phyloP scores from a whole-genome alignment of 2,797 vertebrate species.

The Macrochelys suwanniensis region DNA sequence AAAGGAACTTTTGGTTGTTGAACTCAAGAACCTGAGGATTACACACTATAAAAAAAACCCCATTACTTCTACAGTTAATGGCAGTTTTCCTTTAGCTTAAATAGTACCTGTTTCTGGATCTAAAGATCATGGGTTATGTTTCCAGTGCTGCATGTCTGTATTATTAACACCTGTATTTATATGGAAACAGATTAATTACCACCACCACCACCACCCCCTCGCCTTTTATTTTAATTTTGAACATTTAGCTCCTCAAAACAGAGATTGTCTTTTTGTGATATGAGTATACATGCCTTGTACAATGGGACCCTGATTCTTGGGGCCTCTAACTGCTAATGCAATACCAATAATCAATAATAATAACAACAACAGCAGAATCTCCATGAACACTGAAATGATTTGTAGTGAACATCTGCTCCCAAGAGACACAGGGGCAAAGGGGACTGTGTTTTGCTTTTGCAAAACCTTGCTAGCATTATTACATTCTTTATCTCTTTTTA shows the following conservation, averaged over 20 bases:
- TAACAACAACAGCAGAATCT: neutral
- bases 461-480: too few species aligned
- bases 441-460: neutral
- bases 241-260: neutral
- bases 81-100: neutral
- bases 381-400: neutral
- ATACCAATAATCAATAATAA: neutral
- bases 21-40: too few species aligned
- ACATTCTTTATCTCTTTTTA: neutral
- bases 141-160: neutral
- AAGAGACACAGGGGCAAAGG: neutral
- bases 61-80: neutral
- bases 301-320: neutral
- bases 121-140: neutral
- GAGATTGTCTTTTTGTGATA: neutral
- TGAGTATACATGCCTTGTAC: neutral
- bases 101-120: neutral
- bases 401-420: neutral
- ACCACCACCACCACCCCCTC: too few species aligned
- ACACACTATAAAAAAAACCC: too few species aligned
- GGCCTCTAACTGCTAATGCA: neutral
- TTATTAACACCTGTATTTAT: neutral
- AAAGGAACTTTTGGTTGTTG: too few species aligned
- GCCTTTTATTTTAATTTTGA: fast-evolving
- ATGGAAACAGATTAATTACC: neutral